Evolutionary conservation across 2,888 invertebrate genomes (phyloP), one percentile per base, ranked within the genome.

Genomic region (Parnassius mnemosyne): DNA sequence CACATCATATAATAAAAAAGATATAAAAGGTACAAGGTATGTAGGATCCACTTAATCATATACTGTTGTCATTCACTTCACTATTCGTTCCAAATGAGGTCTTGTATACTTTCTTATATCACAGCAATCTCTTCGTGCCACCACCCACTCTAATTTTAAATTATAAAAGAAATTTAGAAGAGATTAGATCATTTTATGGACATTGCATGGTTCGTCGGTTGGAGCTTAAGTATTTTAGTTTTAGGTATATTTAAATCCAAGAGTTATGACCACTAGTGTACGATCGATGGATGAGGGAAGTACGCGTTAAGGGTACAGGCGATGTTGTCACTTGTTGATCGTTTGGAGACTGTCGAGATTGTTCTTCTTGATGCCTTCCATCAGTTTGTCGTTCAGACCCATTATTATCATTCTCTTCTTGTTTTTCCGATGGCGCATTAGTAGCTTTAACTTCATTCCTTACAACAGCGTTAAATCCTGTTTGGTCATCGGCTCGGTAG

Each of bases 401-500:
- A 2, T 56, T 56, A 25, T 13, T 51, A 2, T 9, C 49, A 46
- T 51, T 47, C 42, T 61, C 61, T 3, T 61, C 61, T 41, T 61
- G 46, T 34, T 44, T 50, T 9, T 60, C 60, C 0, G 44, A 44
- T 10, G 47, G 16, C 46, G 51, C 56, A 20, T 51, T 52, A 3
- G 11, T 56, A 20, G 61, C 46, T 41, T 41, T 51, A 0, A 56
- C 56, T 46, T 61, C 52, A 68, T 90, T 90, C 68, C 85, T 90
- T 0, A 93, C 92, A 3, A 90, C 89, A 42, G 93, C 93, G 65
- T 86, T 85, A 74, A 93, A 93, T 1, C 93, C 93, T 53, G 87
- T 84, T 47, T 87, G 75, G 41, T 92, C 88, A 72, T 93, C 92
- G 50, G 93, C 92, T 70, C 85, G 87, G 72, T 93, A 93, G 61